Percentiles rank a stretch among this genome's conserved stretches.
phyloP scores from a whole-genome alignment of 2,888 invertebrate species.

The Agelastica alni region DNA sequence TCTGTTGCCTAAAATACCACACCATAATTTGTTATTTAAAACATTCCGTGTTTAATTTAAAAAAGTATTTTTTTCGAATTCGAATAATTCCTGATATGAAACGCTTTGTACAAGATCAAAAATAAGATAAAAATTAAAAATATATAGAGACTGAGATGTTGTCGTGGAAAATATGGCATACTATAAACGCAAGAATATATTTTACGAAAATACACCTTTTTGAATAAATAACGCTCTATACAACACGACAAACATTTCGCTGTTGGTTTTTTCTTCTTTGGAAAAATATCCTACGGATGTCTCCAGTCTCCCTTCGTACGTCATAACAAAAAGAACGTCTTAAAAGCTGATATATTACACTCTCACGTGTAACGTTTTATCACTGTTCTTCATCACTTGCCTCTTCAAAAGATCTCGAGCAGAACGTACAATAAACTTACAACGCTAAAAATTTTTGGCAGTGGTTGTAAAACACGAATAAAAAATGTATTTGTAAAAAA shows the following conservation, averaged over 20 bases:
- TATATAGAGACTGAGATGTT: too few relatives aligned
- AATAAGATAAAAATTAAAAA: too few relatives aligned
- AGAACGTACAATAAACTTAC: constrained; percentile 19
- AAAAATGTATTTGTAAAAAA: constrained; percentile 30
- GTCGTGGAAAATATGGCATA: too few relatives aligned
- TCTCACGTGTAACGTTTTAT: constrained; percentile 20
- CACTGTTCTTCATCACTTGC: constrained; percentile 8
- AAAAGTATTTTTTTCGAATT: too few relatives aligned
- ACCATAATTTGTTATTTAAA: too few relatives aligned
- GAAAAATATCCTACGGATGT: neutral
- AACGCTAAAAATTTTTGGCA: constrained; percentile 23
- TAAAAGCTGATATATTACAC: constrained; percentile 15
- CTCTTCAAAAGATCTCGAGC: constrained; percentile 17
- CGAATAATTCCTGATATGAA: too few relatives aligned
- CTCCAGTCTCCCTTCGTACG: constrained; percentile 3
- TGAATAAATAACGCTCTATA: neutral
- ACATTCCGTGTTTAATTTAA: too few relatives aligned
- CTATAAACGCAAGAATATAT: too few relatives aligned
- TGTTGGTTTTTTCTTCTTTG: constrained; percentile 8
- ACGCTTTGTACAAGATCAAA: too few relatives aligned
- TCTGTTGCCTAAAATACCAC: too few relatives aligned
- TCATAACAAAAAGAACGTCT: constrained; percentile 18
- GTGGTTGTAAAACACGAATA: constrained; percentile 25
- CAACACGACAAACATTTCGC: neutral
- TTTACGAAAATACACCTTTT: too few relatives aligned